phyloP scores from a whole-genome alignment of 1,140 invertebrate genomes.

The Nasonia giraulti region DNA sequence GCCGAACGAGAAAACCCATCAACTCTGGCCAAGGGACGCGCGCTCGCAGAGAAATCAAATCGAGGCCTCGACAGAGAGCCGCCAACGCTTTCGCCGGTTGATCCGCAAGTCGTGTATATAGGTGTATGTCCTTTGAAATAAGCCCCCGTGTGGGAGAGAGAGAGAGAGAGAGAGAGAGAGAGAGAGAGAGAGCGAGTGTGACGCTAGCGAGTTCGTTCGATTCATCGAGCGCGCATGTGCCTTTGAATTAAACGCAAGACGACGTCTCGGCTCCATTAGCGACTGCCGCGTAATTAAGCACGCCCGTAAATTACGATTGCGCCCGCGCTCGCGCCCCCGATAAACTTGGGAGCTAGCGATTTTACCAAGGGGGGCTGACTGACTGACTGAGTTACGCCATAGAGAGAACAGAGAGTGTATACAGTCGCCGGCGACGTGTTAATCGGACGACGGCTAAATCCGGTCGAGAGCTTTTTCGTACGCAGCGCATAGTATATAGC shows the following conservation, averaged over 20 bases:
- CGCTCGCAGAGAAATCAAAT: not conserved
- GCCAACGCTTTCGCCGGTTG: not conserved
- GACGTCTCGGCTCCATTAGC: slow-evolving; percentile 61
- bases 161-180: not conserved
- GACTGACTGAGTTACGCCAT: not conserved
- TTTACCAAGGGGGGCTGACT: not conserved
- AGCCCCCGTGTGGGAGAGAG: not conserved
- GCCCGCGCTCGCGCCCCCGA: slow-evolving; percentile 42
- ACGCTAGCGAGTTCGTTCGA: not conserved
- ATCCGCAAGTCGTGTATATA: not conserved
- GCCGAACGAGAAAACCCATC: too few species aligned
- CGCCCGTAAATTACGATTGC: slow-evolving; percentile 60
- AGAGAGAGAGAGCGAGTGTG: not conserved
- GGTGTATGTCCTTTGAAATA: not conserved
- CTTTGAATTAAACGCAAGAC: slow-evolving; percentile 58
- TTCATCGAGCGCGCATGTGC: slow-evolving; percentile 34
- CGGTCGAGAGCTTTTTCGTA: not conserved
- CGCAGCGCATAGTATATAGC: not conserved
- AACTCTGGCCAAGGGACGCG: not conserved
- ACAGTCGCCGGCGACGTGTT: not conserved
- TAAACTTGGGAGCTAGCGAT: slow-evolving; percentile 48
- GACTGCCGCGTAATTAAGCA: slow-evolving; percentile 62
- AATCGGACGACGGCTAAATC: not conserved
- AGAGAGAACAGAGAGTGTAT: too few species aligned
- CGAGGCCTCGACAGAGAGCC: not conserved